These are phyloP conservation scores for Drosophila pallidifrons DNA, from an alignment of 1,140 invertebrate species.

Conservation along the genomic window DNA sequence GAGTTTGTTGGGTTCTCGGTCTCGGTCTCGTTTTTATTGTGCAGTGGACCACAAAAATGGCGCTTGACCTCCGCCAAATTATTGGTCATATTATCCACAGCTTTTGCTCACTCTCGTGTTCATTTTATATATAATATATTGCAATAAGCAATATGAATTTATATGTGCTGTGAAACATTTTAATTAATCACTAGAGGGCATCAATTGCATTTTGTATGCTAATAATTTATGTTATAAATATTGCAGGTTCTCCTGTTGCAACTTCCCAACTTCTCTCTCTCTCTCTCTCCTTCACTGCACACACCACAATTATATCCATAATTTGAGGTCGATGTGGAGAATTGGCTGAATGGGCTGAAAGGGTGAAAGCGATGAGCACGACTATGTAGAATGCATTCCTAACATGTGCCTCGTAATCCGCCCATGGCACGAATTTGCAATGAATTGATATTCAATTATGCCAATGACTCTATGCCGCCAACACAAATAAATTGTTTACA, in stretches of 20 bases:
- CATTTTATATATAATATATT: too few relatives aligned
- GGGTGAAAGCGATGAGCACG: background rate
- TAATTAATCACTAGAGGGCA: constrained; percentile 82
- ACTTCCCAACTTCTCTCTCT: background rate
- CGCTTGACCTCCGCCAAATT: constrained; percentile 51
- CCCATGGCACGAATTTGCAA: constrained; percentile 58
- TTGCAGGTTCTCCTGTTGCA: constrained; percentile 57
- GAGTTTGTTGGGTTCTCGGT: background rate
- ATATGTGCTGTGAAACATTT: constrained; percentile 78
- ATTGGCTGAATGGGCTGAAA: too few relatives aligned
- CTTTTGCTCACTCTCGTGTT: background rate
- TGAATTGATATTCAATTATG: constrained; percentile 83
- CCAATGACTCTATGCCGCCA: constrained; percentile 49
- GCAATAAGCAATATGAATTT: constrained; percentile 80
- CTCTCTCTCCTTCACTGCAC: too few relatives aligned
- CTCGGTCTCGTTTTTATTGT: constrained; percentile 8
- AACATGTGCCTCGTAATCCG: background rate
- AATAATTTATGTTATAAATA: constrained; percentile 80
- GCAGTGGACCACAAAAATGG: constrained; percentile 55
- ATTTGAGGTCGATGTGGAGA: constrained; percentile 39
- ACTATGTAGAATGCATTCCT: background rate
- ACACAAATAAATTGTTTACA: constrained; percentile 35
- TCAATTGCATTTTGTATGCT: constrained; percentile 82
- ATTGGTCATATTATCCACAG: constrained; percentile 19
- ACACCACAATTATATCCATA: constrained; percentile 45